These are phyloP conservation scores for Nestor notabilis DNA, from an alignment of 2,113 vertebrate genomes.

Conservation along the genomic window DNA sequence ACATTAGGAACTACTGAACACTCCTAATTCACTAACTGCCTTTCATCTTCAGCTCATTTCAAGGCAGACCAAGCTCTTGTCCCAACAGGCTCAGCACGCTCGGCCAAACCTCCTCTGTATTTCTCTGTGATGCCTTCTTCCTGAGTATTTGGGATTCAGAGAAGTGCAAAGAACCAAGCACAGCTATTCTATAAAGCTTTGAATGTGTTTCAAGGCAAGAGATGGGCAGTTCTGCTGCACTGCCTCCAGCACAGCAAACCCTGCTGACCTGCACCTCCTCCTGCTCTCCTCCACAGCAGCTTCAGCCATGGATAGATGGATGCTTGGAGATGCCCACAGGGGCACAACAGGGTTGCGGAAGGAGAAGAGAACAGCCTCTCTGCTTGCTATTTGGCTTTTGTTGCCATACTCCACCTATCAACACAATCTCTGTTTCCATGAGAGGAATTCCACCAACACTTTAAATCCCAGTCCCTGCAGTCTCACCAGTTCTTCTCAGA, in stretches of 20 bases:
- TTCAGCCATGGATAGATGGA: background rate
- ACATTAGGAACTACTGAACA: background rate
- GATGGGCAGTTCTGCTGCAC: accelerated
- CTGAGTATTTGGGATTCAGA: accelerated
- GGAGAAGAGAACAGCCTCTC: background rate
- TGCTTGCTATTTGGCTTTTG: background rate
- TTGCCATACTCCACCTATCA: background rate
- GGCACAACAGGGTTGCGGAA: background rate
- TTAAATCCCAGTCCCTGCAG: background rate
- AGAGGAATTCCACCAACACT: background rate
- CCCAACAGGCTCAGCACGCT: background rate
- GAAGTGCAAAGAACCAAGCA: background rate
- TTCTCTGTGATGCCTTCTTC: background rate
- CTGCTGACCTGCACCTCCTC: background rate
- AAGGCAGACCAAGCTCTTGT: background rate
- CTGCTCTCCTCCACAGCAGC: background rate
- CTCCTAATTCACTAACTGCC: background rate
- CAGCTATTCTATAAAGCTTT: background rate
- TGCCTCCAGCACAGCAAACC: background rate
- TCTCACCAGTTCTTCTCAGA: background rate
- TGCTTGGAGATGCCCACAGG: background rate
- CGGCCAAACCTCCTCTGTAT: accelerated
- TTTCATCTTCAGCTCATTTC: background rate
- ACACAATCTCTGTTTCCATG: background rate
- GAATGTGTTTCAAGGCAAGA: accelerated